Conservation (phyloP, 2,797 vertebrate genomes). For the Bothrops alternatus region DNA sequence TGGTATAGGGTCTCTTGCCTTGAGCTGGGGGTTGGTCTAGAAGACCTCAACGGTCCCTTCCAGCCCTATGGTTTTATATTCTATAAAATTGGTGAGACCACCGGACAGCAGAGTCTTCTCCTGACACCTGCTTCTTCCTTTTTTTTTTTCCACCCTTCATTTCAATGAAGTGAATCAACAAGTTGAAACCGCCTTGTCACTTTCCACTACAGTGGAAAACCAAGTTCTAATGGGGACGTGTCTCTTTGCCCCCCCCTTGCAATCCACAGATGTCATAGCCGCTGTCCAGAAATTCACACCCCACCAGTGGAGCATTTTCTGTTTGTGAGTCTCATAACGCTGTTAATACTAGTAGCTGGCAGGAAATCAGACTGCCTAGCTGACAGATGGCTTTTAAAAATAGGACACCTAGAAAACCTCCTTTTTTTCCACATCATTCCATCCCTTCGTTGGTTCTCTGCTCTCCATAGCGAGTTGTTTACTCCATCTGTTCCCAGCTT, state of each 20-base stretch:
- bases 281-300: not conserved
- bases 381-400: constrained; percentile 14
- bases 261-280: not conserved
- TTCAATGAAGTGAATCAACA: not conserved
- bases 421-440: not conserved
- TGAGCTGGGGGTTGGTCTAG: too few relatives aligned
- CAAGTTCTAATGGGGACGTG: not conserved
- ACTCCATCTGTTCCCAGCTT: not conserved
- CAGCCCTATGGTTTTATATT: not conserved
- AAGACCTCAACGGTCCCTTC: not conserved
- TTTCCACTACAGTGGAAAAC: not conserved
- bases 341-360: not conserved
- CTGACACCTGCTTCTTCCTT: not conserved
- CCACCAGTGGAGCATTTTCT: not conserved
- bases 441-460: not conserved
- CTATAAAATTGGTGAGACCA: not conserved
- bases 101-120: not conserved
- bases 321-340: not conserved
- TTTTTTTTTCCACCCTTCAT: not conserved
- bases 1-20: too few relatives aligned
- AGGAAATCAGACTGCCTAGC: not conserved
- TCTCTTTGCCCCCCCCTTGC: not conserved
- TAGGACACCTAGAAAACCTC: not conserved
- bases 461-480: not conserved
- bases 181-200: not conserved